phyloP scores from a whole-genome alignment of 2,888 invertebrate genomes.

The Aphodius granarius region DNA sequence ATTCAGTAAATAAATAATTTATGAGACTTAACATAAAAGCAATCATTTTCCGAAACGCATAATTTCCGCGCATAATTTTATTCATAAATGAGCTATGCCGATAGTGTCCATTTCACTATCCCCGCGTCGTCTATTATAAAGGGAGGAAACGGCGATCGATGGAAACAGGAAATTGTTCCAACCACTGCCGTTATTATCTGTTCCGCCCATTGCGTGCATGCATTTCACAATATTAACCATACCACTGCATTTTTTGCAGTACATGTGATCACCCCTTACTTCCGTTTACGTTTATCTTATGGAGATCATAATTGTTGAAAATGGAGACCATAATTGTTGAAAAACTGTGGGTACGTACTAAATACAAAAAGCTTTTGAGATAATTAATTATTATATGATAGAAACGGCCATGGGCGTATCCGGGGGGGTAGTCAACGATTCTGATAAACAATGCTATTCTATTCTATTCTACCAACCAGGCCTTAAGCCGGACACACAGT shows the following conservation, averaged over 20 bases:
- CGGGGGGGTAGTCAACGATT: no score
- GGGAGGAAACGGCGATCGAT: conserved; percentile 7
- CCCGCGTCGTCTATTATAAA: neutral
- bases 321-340: neutral
- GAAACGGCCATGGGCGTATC: no score
- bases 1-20: no score
- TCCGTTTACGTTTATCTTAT: neutral
- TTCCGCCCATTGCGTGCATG: neutral
- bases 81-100: neutral
- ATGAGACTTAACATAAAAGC: no score
- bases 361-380: neutral
- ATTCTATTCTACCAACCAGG: no score
- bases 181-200: conserved; percentile 17
- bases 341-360: neutral
- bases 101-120: neutral
- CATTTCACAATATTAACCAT: neutral
- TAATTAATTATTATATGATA: no score
- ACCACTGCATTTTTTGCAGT: neutral
- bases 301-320: neutral
- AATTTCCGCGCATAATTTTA: no score
- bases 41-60: no score
- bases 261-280: neutral
- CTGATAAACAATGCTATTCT: no score
- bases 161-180: conserved; percentile 20
- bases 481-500: no score